These are phyloP conservation scores for Pseudomyrmex pallidus DNA, from an alignment of 1,140 invertebrate genomes.

Conservation along the genomic window DNA sequence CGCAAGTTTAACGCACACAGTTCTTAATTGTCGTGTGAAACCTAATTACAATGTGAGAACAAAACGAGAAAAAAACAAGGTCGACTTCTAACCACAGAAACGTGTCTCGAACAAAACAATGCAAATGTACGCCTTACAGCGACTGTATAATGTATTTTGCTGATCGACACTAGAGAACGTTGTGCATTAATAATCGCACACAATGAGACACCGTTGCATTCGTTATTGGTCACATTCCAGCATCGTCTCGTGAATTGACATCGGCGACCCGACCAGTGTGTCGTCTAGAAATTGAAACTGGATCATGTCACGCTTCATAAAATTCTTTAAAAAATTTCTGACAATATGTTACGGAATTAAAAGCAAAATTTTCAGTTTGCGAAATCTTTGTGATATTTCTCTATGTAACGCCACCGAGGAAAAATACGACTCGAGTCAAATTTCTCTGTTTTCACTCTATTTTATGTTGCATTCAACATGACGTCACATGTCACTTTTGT, in stretches of 20 bases:
- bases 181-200: constrained; percentile 50
- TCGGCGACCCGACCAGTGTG: constrained; percentile 54
- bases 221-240: constrained; percentile 48
- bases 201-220: constrained; percentile 67
- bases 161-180: background rate
- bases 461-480: background rate
- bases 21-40: no score
- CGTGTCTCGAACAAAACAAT: no score
- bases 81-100: constrained; percentile 7
- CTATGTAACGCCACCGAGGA: background rate
- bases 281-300: constrained; percentile 64
- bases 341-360: background rate
- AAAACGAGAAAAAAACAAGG: constrained; percentile 4
- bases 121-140: no score
- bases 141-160: background rate
- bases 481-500: background rate
- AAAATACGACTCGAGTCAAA: background rate
- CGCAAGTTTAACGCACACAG: no score
- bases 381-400: background rate
- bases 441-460: background rate
- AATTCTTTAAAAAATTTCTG: background rate
- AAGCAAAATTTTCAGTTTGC: background rate
- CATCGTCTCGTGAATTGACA: constrained; percentile 56
- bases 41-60: no score
- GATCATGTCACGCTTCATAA: constrained; percentile 46